Conservation (phyloP, 2,888 invertebrate species). For the Drosophila niveifrons region DNA sequence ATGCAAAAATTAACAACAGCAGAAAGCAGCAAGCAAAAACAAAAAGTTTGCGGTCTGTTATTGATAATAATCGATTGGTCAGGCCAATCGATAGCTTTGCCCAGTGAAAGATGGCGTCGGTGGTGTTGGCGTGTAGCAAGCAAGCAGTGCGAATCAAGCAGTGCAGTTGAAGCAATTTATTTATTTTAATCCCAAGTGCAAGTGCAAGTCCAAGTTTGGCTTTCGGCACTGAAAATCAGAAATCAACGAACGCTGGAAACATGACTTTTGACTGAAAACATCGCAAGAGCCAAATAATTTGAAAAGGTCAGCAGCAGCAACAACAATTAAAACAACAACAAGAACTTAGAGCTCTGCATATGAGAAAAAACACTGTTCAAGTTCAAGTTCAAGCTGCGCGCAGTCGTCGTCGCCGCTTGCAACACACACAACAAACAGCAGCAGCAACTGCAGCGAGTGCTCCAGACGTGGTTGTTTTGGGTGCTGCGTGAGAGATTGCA, state of each 20-base stretch:
- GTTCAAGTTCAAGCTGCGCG: slow-evolving; percentile 66
- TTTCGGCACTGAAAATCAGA: slow-evolving; percentile 50
- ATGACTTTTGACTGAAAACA: slow-evolving; percentile 73
- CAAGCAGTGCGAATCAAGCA: slow-evolving; percentile 45
- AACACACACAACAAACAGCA: slow-evolving; percentile 11
- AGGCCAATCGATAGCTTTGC: slow-evolving; percentile 9
- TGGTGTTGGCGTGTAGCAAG: neutral
- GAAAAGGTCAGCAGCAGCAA: slow-evolving; percentile 68
- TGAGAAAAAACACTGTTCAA: slow-evolving; percentile 60
- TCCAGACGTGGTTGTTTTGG: slow-evolving; percentile 60
- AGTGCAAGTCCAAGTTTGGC: slow-evolving; percentile 27
- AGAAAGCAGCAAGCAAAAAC: no score
- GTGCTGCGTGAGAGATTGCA: slow-evolving; percentile 65
- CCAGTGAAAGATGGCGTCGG: neutral
- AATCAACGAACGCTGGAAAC: slow-evolving; percentile 58
- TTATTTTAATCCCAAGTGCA: slow-evolving; percentile 29
- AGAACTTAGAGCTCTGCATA: slow-evolving; percentile 8
- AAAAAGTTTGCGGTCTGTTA: neutral
- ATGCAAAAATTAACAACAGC: neutral
- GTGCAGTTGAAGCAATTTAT: slow-evolving; percentile 8
- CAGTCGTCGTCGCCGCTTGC: slow-evolving; percentile 35
- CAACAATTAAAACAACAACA: slow-evolving; percentile 23
- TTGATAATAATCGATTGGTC: neutral
- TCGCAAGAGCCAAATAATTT: slow-evolving; percentile 56
- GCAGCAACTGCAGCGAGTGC: slow-evolving; percentile 20